These are phyloP conservation scores for Phragmatobia fuliginosa DNA, from an alignment of 2,888 invertebrate species.

Conservation along the genomic window DNA sequence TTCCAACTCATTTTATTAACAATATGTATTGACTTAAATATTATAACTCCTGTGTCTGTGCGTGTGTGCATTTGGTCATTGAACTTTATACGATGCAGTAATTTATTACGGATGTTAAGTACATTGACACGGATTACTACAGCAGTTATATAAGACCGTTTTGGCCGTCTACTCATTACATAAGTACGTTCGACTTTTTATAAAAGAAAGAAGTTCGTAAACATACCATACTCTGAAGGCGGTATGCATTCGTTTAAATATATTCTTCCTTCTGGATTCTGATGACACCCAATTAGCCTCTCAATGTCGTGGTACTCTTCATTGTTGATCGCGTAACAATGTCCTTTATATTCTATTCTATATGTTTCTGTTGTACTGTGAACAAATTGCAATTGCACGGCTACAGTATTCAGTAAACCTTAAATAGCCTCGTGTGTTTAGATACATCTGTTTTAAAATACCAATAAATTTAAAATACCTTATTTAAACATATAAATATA, in stretches of 20 bases:
- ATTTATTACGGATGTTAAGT: too few relatives aligned
- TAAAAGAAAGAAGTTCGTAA: background rate
- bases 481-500: background rate
- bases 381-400: constrained; percentile 20
- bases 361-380: constrained; percentile 89
- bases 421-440: background rate
- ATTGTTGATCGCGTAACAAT: constrained; percentile 83
- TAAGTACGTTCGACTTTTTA: background rate
- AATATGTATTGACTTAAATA: too few relatives aligned
- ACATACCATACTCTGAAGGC: constrained; percentile 94
- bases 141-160: too few relatives aligned
- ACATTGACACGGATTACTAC: too few relatives aligned
- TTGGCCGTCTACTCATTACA: too few relatives aligned
- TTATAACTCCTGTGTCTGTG: too few relatives aligned
- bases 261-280: constrained; percentile 87
- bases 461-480: background rate
- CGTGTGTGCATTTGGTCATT: too few relatives aligned
- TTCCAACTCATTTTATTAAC: too few relatives aligned
- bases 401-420: background rate
- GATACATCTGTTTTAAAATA: background rate
- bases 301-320: constrained; percentile 88
- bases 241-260: constrained; percentile 92
- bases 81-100: too few relatives aligned
- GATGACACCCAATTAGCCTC: constrained; percentile 88
- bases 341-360: constrained; percentile 86